Conservation (phyloP, 2,797 vertebrate species). For the Poecilia picta region DNA sequence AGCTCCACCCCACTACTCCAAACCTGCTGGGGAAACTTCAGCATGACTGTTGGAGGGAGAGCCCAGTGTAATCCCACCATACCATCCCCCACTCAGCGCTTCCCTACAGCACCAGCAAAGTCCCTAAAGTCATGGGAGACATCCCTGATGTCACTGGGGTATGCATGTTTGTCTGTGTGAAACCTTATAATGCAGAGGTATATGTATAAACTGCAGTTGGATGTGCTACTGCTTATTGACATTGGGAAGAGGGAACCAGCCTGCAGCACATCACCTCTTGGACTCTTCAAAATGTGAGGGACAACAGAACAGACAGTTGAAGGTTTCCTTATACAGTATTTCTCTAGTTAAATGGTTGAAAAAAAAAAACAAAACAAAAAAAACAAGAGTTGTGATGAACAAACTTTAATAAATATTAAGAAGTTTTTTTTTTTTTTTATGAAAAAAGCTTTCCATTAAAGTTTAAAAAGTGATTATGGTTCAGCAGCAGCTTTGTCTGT, state of each 20-base stretch:
- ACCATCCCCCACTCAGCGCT: neutral
- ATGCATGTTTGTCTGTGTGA: neutral
- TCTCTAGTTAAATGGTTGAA: neutral
- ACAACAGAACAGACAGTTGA: neutral
- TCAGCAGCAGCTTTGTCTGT: neutral
- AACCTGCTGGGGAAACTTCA: neutral
- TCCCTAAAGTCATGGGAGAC: neutral
- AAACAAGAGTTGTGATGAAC: neutral
- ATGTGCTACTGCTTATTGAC: neutral
- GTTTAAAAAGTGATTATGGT: no score
- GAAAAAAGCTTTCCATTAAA: no score
- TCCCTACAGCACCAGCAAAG: neutral
- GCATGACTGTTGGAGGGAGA: neutral
- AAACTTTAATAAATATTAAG: no score
- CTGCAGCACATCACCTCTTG: neutral
- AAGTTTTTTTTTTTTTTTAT: no score
- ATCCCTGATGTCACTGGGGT: neutral
- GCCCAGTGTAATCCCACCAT: neutral
- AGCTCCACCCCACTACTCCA: neutral
- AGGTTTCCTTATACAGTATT: neutral
- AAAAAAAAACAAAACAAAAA: neutral
- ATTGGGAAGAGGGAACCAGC: neutral
- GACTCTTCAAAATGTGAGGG: no score
- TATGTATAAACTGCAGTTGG: neutral
- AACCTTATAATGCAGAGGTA: neutral